Percentiles rank a stretch among this genome's conserved stretches.
Conservation (phyloP, 2,888 invertebrate genomes). For the Stenurella melanura region DNA sequence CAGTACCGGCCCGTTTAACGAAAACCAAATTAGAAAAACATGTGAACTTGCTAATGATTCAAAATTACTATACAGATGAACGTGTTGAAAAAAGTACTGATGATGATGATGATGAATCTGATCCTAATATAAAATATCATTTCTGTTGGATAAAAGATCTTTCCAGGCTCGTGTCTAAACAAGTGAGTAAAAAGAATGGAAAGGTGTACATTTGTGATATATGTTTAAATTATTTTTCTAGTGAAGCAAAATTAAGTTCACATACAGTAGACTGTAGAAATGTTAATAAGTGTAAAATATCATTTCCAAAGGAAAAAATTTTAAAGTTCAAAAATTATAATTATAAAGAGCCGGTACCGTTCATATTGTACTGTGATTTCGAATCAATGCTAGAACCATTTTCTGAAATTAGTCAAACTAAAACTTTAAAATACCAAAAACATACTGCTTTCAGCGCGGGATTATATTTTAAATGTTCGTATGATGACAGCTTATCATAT, state of each 20-base stretch:
- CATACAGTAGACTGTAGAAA: background rate
- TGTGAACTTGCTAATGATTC: too few species aligned
- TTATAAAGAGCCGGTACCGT: background rate
- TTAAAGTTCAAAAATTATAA: background rate
- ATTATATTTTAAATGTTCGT: too few species aligned
- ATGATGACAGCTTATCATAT: too few species aligned
- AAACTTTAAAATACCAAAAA: too few species aligned
- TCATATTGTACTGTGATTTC: background rate
- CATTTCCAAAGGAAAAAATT: background rate
- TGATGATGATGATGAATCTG: too few species aligned
- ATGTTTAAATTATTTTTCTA: background rate
- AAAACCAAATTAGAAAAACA: too few species aligned
- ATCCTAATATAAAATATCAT: background rate
- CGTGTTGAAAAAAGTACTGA: too few species aligned
- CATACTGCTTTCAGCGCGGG: too few species aligned
- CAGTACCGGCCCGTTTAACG: too few species aligned
- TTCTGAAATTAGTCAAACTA: too few species aligned
- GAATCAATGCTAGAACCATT: too few species aligned
- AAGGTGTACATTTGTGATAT: background rate
- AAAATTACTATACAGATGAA: too few species aligned
- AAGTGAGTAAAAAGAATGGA: background rate
- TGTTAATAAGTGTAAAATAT: constrained; percentile 5
- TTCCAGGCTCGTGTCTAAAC: background rate
- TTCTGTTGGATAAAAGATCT: background rate
- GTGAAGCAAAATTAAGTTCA: background rate